Conservation (phyloP, 2,888 invertebrate species). For the Tenthredo scrophulariae region DNA sequence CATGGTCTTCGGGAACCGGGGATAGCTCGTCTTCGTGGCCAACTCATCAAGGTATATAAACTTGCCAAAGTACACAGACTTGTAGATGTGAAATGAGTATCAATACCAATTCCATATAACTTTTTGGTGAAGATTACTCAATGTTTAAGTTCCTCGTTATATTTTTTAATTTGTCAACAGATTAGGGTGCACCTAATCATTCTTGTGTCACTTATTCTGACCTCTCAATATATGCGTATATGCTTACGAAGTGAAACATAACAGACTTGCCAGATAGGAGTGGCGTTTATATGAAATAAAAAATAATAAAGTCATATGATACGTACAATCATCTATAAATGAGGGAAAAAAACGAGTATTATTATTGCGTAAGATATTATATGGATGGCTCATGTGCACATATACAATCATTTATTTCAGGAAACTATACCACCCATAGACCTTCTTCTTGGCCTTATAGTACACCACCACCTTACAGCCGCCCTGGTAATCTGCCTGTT, state of each 20-base stretch:
- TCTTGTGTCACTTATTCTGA: background rate
- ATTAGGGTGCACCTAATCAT: background rate
- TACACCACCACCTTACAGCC: background rate
- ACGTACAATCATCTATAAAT: background rate
- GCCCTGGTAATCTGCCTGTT: background rate
- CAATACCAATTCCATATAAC: background rate
- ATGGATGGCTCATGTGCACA: background rate
- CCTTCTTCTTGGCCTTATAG: background rate
- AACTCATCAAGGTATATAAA: background rate
- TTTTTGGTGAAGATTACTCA: background rate
- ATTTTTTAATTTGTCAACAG: background rate
- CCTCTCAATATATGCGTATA: background rate
- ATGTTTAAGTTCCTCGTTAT: background rate
- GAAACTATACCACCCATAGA: background rate
- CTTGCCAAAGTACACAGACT: background rate
- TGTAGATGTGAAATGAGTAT: background rate
- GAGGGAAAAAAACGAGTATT: background rate
- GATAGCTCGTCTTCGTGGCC: background rate
- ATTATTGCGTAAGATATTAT: background rate
- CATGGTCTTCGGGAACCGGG: background rate
- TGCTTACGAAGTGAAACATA: background rate
- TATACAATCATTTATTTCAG: background rate
- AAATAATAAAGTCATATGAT: background rate
- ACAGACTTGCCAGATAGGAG: background rate
- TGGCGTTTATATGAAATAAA: background rate